A percentile compares a stretch with the other conserved stretches of the same genome.
Evolutionary conservation across 2,113 vertebrate species (phyloP).

Genomic region (Chamaetylas fuelleborni): DNA sequence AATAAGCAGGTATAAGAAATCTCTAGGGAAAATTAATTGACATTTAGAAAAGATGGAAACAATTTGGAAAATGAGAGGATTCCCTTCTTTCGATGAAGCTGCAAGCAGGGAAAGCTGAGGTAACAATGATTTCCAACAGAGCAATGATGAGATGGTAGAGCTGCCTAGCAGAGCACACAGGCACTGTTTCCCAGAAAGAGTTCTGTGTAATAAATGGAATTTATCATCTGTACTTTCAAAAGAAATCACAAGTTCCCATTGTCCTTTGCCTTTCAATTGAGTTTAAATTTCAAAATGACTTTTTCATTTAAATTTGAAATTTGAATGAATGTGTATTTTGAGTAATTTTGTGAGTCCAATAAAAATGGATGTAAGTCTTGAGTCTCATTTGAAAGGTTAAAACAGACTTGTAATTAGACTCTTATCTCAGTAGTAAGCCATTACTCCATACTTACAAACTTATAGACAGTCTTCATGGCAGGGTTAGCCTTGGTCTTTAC

Average conservation of each 20-base stretch:
- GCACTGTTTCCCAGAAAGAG: background rate
- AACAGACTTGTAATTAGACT: conserved; percentile 14
- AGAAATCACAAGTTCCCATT: conserved; percentile 18
- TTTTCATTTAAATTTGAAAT: conserved; percentile 24
- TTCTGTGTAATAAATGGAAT: conserved; percentile 31
- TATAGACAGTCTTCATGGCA: conserved; percentile 98
- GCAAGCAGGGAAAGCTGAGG: conserved; percentile 33
- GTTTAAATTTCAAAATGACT: conserved; percentile 26
- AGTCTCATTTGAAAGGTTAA: background rate
- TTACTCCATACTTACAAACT: conserved; percentile 87
- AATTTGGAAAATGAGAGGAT: conserved; percentile 42
- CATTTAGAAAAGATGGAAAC: conserved; percentile 51
- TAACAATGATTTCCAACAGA: conserved; percentile 57
- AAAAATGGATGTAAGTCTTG: background rate
- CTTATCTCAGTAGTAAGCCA: conserved; percentile 35
- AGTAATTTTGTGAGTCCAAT: conserved; percentile 1
- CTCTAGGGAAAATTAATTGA: conserved; percentile 58
- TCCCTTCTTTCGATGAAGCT: conserved; percentile 46
- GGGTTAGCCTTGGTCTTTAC: conserved; percentile 98
- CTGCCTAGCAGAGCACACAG: conserved; percentile 15
- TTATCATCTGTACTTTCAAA: conserved; percentile 10
- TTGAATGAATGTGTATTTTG: background rate
- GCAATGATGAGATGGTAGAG: conserved; percentile 53
- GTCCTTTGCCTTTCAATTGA: conserved; percentile 10
- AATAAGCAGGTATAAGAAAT: conserved; percentile 61